Evolutionary conservation across 2,888 invertebrate genomes (phyloP), one percentile per base, ranked within the genome.

Genomic region (Apotomis betuletana): DNA sequence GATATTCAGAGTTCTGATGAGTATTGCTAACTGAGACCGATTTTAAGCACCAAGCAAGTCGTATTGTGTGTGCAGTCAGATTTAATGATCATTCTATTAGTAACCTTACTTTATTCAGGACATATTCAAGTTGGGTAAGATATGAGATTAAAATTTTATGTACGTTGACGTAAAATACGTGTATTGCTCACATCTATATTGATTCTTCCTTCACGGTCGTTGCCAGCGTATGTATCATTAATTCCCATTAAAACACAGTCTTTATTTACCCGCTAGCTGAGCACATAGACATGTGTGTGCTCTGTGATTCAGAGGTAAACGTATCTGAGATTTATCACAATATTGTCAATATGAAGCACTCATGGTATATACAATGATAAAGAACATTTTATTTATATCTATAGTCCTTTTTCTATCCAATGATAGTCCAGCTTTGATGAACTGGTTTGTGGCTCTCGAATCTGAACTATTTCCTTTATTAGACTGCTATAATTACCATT

Each of bases 241-340:
- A 60, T 54, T 46, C 49, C 51, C 44, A 58, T 57, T 41, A 52
- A 64, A 57, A 54, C 57, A 61, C 60, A 49, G 59, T 55, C 70
- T 60, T 41, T 71, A 71, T 71, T 71, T 71, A 71, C 70, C 44
- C 51, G 27, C 69, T 58, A 55, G 49, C 61, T 55, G 54, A 71
- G 55, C 54, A 70, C 55, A 70, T 67, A 55, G 3, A 10, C 38
- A 38, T 54, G 8, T 67, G 70, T 71, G 49, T 65, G 64, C 64
- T 15, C 15, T 70, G 55, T 71, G 70, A 71, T 71, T 71, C 70
- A 71, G 55, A 65, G 55, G 41, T 69, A 69, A 55, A 55, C 15
- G 13, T 46, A 54, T 58, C 55, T 6, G 44, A 64, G 64, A 55
- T 64, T 64, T 64, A 44, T 64, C 55, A 55, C 64, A 55, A 64